These are phyloP conservation scores for Erethizon dorsatum DNA, from an alignment of 2,797 vertebrate species.

Conservation along the genomic window DNA sequence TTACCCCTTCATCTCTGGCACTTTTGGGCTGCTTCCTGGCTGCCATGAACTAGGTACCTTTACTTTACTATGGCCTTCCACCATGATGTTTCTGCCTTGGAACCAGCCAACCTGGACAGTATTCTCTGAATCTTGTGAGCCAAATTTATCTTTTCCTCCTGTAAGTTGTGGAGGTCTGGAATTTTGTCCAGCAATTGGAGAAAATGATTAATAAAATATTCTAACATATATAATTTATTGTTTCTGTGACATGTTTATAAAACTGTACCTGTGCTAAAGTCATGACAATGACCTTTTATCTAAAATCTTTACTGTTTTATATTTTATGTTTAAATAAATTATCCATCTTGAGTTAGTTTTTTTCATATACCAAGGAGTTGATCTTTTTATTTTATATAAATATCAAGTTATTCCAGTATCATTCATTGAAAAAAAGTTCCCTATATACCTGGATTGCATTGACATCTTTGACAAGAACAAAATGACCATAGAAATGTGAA, in stretches of 20 bases:
- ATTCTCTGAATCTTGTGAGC: neutral
- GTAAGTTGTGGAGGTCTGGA: neutral
- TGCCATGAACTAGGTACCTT: neutral
- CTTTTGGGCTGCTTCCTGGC: neutral
- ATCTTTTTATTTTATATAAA: neutral
- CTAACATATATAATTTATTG: neutral
- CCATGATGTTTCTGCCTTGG: neutral
- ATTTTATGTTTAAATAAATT: neutral
- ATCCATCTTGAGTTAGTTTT: neutral
- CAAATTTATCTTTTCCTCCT: neutral
- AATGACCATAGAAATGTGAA: neutral
- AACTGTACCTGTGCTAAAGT: neutral
- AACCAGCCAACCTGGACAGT: neutral
- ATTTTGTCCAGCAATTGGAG: neutral
- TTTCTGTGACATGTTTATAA: neutral
- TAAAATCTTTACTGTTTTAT: neutral
- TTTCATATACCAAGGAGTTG: neutral
- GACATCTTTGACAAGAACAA: neutral
- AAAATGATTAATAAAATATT: neutral
- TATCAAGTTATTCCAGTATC: neutral
- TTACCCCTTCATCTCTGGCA: neutral
- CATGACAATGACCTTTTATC: neutral
- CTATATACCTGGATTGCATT: neutral
- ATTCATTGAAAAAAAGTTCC: neutral
- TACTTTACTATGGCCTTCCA: neutral